Percentiles rank a stretch among this genome's conserved stretches.
Conservation (phyloP, 2,888 invertebrate genomes). For the Macrosoma leucophasiata region DNA sequence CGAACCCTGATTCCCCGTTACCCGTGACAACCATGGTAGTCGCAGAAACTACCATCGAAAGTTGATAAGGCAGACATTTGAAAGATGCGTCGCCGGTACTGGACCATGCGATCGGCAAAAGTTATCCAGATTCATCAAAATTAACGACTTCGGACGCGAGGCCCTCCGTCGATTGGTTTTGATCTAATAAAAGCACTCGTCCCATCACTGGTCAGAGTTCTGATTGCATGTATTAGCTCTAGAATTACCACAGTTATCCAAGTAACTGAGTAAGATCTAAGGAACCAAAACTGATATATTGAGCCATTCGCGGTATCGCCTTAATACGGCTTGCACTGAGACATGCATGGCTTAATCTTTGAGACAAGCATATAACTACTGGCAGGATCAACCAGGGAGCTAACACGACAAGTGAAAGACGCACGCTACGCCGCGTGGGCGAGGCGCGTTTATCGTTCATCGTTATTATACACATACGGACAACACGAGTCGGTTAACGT, state of each 20-base stretch:
- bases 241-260: constrained; percentile 79
- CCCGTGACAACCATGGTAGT: constrained; percentile 82
- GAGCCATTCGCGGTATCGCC: constrained; percentile 78
- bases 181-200: constrained; percentile 50
- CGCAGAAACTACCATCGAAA: constrained; percentile 79
- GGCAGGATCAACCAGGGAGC: constrained; percentile 75
- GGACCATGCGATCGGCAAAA: constrained; percentile 47
- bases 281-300: constrained; percentile 77
- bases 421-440: too few species aligned
- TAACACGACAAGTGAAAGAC: too few species aligned
- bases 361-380: constrained; percentile 80
- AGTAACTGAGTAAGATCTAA: constrained; percentile 66
- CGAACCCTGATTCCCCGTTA: constrained; percentile 85
- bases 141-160: constrained; percentile 49
- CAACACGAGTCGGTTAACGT: too few species aligned
- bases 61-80: constrained; percentile 82
- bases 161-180: constrained; percentile 62
- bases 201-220: constrained; percentile 55
- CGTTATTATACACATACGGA: too few species aligned
- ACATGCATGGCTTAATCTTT: constrained; percentile 82
- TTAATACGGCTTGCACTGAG: constrained; percentile 75
- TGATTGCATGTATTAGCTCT: constrained; percentile 80
- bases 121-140: constrained; percentile 66
- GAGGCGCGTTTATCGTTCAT: too few species aligned
- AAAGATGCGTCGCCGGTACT: constrained; percentile 76